Percentiles rank a stretch among this genome's conserved stretches.
These are phyloP conservation scores for Thunnus maccoyii DNA, from an alignment of 2,113 vertebrate species.

Conservation along the genomic window DNA sequence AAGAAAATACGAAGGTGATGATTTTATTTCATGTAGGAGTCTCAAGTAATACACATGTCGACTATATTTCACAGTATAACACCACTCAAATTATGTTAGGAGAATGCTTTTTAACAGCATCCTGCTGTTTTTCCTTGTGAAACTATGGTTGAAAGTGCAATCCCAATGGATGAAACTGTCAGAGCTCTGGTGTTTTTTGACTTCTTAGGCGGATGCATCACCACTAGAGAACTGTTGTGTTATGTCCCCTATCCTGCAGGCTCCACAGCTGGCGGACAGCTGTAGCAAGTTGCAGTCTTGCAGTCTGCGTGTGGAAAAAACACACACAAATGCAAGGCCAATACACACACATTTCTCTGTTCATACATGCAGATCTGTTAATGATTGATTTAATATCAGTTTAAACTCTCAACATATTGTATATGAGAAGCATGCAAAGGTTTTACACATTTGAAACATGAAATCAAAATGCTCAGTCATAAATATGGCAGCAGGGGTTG, in stretches of 20 bases:
- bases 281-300: not conserved
- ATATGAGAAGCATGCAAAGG: too few species aligned
- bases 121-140: not conserved
- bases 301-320: too few species aligned
- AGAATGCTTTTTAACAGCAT: not conserved
- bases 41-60: conserved; percentile 17
- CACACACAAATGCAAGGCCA: too few species aligned
- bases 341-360: too few species aligned
- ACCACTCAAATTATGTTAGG: conserved; percentile 11
- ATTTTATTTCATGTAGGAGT: conserved; percentile 49
- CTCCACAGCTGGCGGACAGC: not conserved
- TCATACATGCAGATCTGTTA: too few species aligned
- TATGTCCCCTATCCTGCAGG: too few species aligned
- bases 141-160: not conserved
- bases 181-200: not conserved
- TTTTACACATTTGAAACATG: too few species aligned
- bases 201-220: not conserved
- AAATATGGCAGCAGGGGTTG: too few species aligned
- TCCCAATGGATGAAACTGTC: not conserved
- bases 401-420: too few species aligned
- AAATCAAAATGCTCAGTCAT: too few species aligned
- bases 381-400: too few species aligned
- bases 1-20: conserved; percentile 15
- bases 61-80: conserved; percentile 10
- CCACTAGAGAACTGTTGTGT: not conserved